phyloP scores from a whole-genome alignment of 2,888 invertebrate species.

The Himalopsyche tibetana region DNA sequence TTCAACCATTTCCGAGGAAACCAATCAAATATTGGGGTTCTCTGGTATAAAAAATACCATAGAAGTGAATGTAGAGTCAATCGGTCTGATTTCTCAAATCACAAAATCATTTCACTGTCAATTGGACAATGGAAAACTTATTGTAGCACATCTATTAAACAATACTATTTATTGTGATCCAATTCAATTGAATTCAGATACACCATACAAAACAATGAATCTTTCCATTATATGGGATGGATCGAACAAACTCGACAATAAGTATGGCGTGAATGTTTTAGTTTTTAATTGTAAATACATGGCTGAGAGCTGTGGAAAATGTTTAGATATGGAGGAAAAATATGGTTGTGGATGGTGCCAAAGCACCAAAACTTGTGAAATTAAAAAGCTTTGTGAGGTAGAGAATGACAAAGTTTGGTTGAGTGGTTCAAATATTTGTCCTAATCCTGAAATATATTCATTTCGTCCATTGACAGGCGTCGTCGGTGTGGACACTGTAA shows the following conservation, averaged over 20 bases:
- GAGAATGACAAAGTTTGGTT: conserved; percentile 86
- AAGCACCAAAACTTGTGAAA: conserved; percentile 93
- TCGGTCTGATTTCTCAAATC: conserved; percentile 96
- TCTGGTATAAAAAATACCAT: conserved; percentile 94
- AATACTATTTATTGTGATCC: conserved; percentile 96
- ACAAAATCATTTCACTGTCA: conserved; percentile 93
- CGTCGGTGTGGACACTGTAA: conserved; percentile 96
- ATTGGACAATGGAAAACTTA: conserved; percentile 96
- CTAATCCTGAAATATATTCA: conserved; percentile 93
- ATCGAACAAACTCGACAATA: conserved; percentile 96
- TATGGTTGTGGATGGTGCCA: conserved; percentile 98
- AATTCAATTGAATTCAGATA: conserved; percentile 92
- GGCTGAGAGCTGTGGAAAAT: conserved; percentile 98
- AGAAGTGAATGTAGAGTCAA: conserved; percentile 95
- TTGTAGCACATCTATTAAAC: conserved; percentile 92
- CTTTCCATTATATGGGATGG: conserved; percentile 98
- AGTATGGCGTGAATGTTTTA: conserved; percentile 95
- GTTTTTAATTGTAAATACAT: conserved; percentile 96
- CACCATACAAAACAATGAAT: conserved; percentile 95
- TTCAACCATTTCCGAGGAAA: conserved; percentile 90
- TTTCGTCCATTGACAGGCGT: conserved; percentile 93
- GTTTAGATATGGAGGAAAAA: conserved; percentile 92
- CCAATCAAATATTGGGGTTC: conserved; percentile 93
- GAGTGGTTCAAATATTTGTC: conserved; percentile 93
- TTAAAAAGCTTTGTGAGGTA: conserved; percentile 91